Conservation (phyloP, 2,888 invertebrate genomes). For the Dorcus hopei region DNA sequence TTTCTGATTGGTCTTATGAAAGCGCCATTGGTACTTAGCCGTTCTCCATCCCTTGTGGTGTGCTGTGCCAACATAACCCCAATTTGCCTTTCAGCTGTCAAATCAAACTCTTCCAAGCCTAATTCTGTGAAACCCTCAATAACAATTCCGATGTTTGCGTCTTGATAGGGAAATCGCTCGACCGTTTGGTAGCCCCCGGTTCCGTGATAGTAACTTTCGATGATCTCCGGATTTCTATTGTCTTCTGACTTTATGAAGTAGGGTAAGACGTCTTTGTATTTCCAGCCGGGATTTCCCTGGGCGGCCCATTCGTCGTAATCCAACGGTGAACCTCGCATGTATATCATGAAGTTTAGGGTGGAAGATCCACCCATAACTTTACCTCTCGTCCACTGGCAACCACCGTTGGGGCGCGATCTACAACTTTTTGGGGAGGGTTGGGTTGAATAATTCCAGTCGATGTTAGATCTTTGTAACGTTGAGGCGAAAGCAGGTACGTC, state of each 20-base stretch:
- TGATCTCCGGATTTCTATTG: constrained; percentile 56
- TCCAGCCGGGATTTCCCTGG: constrained; percentile 63
- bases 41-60: constrained; percentile 59
- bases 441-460: constrained; percentile 70
- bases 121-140: constrained; percentile 61
- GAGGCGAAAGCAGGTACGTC: constrained; percentile 66
- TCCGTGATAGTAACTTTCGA: constrained; percentile 58
- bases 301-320: constrained; percentile 67
- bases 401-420: constrained; percentile 55
- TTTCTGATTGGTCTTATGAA: constrained; percentile 65
- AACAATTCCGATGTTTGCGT: constrained; percentile 56
- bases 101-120: constrained; percentile 59
- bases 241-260: constrained; percentile 69
- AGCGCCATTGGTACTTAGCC: constrained; percentile 62
- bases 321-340: constrained; percentile 57
- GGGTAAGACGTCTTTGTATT: constrained; percentile 61
- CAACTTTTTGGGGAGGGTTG: constrained; percentile 63
- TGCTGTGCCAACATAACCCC: constrained; percentile 63
- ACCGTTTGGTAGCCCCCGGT: constrained; percentile 63
- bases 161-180: constrained; percentile 61
- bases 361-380: constrained; percentile 68
- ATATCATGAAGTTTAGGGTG: constrained; percentile 65
- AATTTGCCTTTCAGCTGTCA: constrained; percentile 57
- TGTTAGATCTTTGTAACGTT: constrained; percentile 56
- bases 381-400: constrained; percentile 62